Percentiles rank a stretch among this genome's conserved stretches.
Evolutionary conservation across 2,888 invertebrate genomes (phyloP).

Genomic region (Artemia sp.): DNA sequence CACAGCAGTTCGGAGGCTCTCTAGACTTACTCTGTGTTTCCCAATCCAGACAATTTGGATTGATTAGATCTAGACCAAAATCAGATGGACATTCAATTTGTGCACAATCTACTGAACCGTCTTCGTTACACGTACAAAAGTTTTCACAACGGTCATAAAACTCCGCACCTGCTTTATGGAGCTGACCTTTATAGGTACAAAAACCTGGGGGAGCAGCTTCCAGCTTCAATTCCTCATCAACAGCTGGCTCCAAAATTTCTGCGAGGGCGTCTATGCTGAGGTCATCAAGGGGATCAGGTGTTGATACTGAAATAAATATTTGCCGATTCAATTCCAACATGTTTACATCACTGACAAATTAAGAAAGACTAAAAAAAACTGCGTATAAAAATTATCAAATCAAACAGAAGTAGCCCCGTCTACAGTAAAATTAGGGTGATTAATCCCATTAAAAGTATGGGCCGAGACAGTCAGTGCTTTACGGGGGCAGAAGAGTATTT

Average conservation of each 20-base stretch:
- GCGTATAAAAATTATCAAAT: too few species aligned
- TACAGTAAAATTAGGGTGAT: too few species aligned
- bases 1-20: conserved; percentile 60
- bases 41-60: conserved; percentile 70
- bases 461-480: too few species aligned
- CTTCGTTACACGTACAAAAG: conserved; percentile 53
- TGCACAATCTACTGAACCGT: conserved; percentile 50
- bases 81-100: conserved; percentile 65
- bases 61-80: conserved; percentile 65
- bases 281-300: conserved; percentile 20
- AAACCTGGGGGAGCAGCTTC: conserved; percentile 14
- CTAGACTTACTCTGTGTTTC: conserved; percentile 53
- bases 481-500: too few species aligned
- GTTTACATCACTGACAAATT: too few species aligned
- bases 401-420: too few species aligned
- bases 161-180: conserved; percentile 40
- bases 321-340: too few species aligned
- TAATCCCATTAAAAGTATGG: too few species aligned
- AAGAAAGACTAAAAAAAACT: too few species aligned
- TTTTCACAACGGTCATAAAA: conserved; percentile 66
- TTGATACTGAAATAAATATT: too few species aligned
- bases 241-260: conserved; percentile 17
- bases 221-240: conserved; percentile 4
- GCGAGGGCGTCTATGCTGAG: conserved; percentile 21
- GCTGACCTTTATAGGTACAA: conserved; percentile 31